These are phyloP conservation scores for Caenorhabditis brenneri DNA, from an alignment of 1,140 invertebrate genomes.

Conservation along the genomic window DNA sequence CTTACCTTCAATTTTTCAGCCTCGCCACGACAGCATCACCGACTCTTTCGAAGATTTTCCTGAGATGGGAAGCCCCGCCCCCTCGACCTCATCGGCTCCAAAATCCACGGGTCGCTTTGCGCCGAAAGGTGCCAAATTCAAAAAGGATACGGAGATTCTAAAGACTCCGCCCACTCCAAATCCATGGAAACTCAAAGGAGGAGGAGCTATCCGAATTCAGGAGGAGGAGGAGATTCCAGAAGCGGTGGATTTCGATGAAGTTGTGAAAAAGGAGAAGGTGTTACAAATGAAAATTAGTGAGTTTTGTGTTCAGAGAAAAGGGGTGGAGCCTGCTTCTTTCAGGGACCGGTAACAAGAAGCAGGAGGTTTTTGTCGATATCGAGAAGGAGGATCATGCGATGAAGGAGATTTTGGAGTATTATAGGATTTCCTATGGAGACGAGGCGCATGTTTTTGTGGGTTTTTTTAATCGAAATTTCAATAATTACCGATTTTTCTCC, in stretches of 20 bases:
- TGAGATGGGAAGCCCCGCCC: background rate
- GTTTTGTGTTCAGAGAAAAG: background rate
- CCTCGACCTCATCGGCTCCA: background rate
- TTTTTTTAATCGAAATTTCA: background rate
- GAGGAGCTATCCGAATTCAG: background rate
- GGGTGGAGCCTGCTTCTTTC: background rate
- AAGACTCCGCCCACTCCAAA: background rate
- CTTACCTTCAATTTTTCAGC: background rate
- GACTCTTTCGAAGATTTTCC: slow-evolving; percentile 1
- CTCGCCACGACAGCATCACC: background rate
- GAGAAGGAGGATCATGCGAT: background rate
- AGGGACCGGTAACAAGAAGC: slow-evolving; percentile 3
- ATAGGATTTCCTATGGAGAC: background rate
- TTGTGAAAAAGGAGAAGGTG: background rate
- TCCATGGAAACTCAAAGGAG: background rate
- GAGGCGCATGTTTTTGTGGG: background rate
- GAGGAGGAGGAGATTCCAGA: background rate
- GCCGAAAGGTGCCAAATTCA: background rate
- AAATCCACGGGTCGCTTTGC: background rate
- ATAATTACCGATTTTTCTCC: background rate
- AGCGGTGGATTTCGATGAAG: background rate
- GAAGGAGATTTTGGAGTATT: background rate
- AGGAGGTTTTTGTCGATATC: background rate
- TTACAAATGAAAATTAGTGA: slow-evolving; percentile 1
- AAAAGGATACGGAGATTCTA: slow-evolving; percentile 7